Conservation (phyloP, 2,888 invertebrate genomes). For the Microplitis deprimator region DNA sequence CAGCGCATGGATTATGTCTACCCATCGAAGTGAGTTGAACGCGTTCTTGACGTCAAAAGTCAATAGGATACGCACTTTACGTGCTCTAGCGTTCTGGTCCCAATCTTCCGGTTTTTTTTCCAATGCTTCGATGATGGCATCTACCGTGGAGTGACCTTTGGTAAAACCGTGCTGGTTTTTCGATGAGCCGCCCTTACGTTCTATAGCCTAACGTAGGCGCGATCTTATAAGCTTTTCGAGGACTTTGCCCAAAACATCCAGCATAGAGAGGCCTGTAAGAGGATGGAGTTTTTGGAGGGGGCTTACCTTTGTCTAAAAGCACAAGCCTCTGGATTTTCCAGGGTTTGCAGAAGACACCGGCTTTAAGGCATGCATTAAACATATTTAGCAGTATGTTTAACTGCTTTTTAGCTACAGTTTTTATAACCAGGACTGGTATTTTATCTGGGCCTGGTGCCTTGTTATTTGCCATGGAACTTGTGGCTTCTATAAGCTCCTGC, state of each 20-base stretch:
- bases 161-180: conserved; percentile 27
- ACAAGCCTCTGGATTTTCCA: conserved; percentile 33
- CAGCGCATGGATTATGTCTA: neutral
- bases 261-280: conserved; percentile 42
- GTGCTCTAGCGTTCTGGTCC: too few species aligned
- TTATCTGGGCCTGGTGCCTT: too few species aligned
- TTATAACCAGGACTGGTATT: conserved; percentile 6
- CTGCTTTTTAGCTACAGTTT: neutral
- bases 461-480: too few species aligned
- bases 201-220: conserved; percentile 35
- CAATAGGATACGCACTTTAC: too few species aligned
- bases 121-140: too few species aligned
- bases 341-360: conserved; percentile 24
- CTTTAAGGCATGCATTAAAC: conserved; percentile 24
- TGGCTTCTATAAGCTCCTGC: too few species aligned
- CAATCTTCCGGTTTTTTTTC: too few species aligned
- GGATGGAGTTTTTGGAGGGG: conserved; percentile 30
- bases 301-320: conserved; percentile 43
- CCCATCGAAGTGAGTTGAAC: neutral
- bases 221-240: conserved; percentile 44
- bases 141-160: neutral
- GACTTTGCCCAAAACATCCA: conserved; percentile 28
- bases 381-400: conserved; percentile 17
- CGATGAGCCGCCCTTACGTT: conserved; percentile 40
- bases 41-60: neutral